phyloP scores from a whole-genome alignment of 2,888 invertebrate genomes.

The Lissonota sp. region DNA sequence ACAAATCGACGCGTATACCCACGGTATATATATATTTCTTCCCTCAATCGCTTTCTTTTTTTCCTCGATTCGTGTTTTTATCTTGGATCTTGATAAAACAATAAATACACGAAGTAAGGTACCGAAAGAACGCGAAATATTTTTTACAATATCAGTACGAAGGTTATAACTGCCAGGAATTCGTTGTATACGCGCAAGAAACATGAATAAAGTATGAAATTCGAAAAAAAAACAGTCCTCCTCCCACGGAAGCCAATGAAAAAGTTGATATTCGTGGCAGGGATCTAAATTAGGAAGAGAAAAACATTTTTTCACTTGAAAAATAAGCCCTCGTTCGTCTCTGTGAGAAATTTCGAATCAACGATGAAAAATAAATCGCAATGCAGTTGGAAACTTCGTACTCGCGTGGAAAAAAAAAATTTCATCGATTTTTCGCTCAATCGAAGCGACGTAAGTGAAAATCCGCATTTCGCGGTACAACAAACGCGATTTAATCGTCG shows the following conservation, averaged over 20 bases:
- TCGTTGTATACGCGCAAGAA: slow-evolving; percentile 22
- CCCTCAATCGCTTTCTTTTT: background rate
- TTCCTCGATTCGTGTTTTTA: background rate
- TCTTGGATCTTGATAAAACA: background rate
- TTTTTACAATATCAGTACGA: slow-evolving; percentile 1
- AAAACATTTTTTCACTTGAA: background rate
- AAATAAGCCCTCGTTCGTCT: no score
- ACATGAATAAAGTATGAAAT: slow-evolving; percentile 9
- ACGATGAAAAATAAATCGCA: no score
- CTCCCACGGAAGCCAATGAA: no score
- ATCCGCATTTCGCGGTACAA: background rate
- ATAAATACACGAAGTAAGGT: background rate
- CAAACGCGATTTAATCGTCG: no score
- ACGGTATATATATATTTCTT: no score
- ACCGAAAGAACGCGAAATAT: background rate
- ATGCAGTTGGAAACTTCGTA: no score
- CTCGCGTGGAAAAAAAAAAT: no score
- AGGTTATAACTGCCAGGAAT: slow-evolving; percentile 32
- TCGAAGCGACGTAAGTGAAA: background rate
- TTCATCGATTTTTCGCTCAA: background rate
- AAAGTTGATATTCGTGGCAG: no score
- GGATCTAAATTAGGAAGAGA: background rate
- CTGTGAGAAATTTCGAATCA: no score
- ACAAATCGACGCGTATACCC: background rate
- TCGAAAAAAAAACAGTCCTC: no score